phyloP scores from a whole-genome alignment of 2,797 vertebrate genomes.

The Arnoldichthys spilopterus region DNA sequence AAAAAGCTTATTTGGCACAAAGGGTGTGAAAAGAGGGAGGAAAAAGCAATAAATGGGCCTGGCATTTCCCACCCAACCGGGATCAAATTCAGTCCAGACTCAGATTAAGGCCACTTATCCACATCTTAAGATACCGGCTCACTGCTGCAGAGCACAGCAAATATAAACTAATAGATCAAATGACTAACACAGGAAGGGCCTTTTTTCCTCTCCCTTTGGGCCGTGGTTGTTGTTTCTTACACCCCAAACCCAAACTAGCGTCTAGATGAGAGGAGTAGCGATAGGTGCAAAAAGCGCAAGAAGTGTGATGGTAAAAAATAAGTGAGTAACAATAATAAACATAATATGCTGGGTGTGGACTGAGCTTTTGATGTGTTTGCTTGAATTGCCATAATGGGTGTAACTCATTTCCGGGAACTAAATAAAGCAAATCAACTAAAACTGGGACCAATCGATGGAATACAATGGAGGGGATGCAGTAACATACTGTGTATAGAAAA shows the following conservation, averaged over 20 bases:
- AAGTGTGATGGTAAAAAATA: too few relatives aligned
- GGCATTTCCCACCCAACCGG: slow-evolving; percentile 35
- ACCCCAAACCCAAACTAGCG: not conserved
- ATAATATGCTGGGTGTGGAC: not conserved
- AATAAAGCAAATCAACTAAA: not conserved
- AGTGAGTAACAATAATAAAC: not conserved
- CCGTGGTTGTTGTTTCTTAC: not conserved
- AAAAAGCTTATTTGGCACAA: slow-evolving; percentile 52
- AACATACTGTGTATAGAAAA: slow-evolving; percentile 23
- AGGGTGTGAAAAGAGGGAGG: slow-evolving; percentile 58
- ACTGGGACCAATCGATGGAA: not conserved
- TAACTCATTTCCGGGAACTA: not conserved
- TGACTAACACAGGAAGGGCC: slow-evolving; percentile 11
- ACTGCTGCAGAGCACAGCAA: slow-evolving; percentile 13
- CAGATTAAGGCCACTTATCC: slow-evolving; percentile 44
- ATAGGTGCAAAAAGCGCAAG: slow-evolving; percentile 8
- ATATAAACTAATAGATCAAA: slow-evolving; percentile 28
- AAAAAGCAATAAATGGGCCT: slow-evolving; percentile 52
- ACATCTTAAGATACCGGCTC: slow-evolving; percentile 41
- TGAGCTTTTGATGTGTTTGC: not conserved
- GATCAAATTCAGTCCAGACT: slow-evolving; percentile 61
- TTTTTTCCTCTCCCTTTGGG: slow-evolving; percentile 9
- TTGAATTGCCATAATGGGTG: not conserved
- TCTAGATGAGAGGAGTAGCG: not conserved
- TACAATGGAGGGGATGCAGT: not conserved